Conservation (phyloP, 2,888 invertebrate species). For the Watsonalla cultraria region DNA sequence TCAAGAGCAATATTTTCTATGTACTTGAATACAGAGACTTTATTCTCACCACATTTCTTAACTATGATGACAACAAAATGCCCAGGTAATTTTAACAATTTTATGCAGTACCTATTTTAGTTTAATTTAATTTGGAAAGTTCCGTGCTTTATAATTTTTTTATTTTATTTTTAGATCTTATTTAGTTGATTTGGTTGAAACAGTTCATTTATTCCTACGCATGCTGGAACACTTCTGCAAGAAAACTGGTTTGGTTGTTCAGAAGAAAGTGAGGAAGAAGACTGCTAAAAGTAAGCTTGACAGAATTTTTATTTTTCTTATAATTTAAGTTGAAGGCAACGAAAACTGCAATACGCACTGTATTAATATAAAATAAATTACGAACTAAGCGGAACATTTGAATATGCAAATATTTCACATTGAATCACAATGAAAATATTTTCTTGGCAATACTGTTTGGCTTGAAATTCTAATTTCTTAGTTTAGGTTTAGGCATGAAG, state of each 20-base stretch:
- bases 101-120: background rate
- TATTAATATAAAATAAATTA: too few relatives aligned
- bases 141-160: background rate
- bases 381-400: too few relatives aligned
- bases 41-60: slow-evolving; percentile 86
- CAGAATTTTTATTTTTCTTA: background rate
- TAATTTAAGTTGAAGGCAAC: background rate
- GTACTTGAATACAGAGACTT: slow-evolving; percentile 96
- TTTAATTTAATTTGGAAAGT: slow-evolving; percentile 3
- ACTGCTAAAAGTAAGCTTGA: slow-evolving; percentile 69
- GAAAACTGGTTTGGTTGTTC: slow-evolving; percentile 83
- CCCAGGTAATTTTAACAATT: slow-evolving; percentile 81
- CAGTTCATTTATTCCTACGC: slow-evolving; percentile 93
- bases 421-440: too few relatives aligned
- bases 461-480: too few relatives aligned
- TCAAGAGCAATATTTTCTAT: slow-evolving; percentile 95
- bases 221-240: slow-evolving; percentile 89
- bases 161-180: slow-evolving; percentile 78
- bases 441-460: too few relatives aligned
- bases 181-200: slow-evolving; percentile 92
- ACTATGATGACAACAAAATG: slow-evolving; percentile 91
- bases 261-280: slow-evolving; percentile 79
- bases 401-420: too few relatives aligned
- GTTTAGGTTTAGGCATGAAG: too few relatives aligned
- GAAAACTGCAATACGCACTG: background rate